phyloP scores from a whole-genome alignment of 2,797 vertebrate genomes.

The Leptatherina wallacei region DNA sequence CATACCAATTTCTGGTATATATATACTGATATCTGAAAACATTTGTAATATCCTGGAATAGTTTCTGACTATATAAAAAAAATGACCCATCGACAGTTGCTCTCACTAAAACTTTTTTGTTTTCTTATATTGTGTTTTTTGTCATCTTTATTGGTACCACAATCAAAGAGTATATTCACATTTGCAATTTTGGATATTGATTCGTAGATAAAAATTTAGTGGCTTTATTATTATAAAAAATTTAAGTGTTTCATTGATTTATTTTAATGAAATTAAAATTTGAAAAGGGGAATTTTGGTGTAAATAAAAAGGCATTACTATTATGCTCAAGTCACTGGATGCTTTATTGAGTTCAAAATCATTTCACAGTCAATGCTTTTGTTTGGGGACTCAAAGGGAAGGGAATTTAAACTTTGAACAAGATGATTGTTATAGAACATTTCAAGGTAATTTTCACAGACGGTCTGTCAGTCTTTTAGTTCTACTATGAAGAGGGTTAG shows the following conservation, averaged over 20 bases:
- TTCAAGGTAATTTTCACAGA: slow-evolving; percentile 82
- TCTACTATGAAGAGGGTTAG: slow-evolving; percentile 54
- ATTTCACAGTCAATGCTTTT: slow-evolving; percentile 76
- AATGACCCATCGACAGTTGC: not conserved
- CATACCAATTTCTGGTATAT: not conserved
- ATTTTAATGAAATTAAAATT: slow-evolving; percentile 1
- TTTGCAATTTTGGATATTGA: not conserved
- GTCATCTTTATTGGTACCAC: too few species aligned
- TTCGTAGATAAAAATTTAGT: not conserved
- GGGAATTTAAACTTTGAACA: slow-evolving; percentile 68
- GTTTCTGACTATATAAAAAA: not conserved
- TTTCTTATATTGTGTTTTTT: not conserved
- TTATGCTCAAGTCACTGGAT: slow-evolving; percentile 31
- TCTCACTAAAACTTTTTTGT: not conserved
- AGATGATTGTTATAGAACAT: slow-evolving; percentile 74
- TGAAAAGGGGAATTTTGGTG: not conserved
- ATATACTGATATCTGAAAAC: not conserved
- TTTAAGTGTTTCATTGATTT: not conserved
- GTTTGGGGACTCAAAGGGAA: slow-evolving; percentile 58
- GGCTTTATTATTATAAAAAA: not conserved
- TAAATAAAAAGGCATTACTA: slow-evolving; percentile 5
- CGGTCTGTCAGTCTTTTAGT: slow-evolving; percentile 73
- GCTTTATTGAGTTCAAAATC: slow-evolving; percentile 40
- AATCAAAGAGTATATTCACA: not conserved
- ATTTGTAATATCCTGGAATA: not conserved